phyloP scores from a whole-genome alignment of 2,888 invertebrate species.

The Marasmarcha lunaedactyla region DNA sequence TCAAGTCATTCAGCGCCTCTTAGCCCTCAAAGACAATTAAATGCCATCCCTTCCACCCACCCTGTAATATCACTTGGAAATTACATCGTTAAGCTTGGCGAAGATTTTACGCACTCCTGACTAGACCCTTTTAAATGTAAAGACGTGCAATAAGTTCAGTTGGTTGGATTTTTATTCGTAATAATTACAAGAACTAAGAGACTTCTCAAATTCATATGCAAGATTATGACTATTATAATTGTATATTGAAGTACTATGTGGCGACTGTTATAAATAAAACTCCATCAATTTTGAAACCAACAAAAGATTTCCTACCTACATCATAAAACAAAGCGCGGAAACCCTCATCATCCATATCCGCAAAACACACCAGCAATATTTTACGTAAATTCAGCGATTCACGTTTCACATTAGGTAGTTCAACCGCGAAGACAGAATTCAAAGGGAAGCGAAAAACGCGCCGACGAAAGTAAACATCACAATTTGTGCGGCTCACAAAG shows the following conservation, averaged over 20 bases:
- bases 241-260: no score
- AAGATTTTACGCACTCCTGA: constrained; percentile 57
- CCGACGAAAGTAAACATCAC: constrained; percentile 34
- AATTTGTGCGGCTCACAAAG: constrained; percentile 36
- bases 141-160: constrained; percentile 31
- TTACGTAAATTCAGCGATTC: constrained; percentile 9
- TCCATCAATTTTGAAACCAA: constrained; percentile 24
- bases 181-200: no score
- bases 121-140: constrained; percentile 25
- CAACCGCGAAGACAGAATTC: constrained; percentile 7
- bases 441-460: constrained; percentile 20
- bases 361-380: constrained; percentile 1
- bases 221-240: no score
- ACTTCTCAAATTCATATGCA: no score
- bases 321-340: no score
- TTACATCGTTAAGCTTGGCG: constrained; percentile 46
- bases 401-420: constrained; percentile 6
- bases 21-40: constrained; percentile 47
- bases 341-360: no score
- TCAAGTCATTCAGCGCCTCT: constrained; percentile 30
- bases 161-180: no score
- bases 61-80: constrained; percentile 39
- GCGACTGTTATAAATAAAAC: no score
- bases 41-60: constrained; percentile 22
- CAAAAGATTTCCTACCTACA: no score